Conservation (phyloP, 2,888 invertebrate genomes). For the Nymphalis polychloros region DNA sequence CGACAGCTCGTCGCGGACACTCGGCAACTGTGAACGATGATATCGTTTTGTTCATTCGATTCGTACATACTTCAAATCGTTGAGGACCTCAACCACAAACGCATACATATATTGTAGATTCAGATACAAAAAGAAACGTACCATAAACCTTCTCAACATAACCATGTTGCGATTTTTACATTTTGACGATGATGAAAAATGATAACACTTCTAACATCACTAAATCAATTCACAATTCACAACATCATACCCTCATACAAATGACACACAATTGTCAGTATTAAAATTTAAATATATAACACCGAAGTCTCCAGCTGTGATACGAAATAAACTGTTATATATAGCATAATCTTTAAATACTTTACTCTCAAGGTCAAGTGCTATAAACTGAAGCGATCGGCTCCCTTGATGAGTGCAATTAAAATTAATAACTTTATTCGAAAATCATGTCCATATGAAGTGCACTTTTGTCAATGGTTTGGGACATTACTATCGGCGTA, state of each 20-base stretch:
- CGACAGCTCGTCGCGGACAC: constrained; percentile 67
- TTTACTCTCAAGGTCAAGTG: constrained; percentile 23
- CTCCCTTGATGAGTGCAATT: constrained; percentile 2
- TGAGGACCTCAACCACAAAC: too few species aligned
- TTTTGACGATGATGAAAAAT: constrained; percentile 41
- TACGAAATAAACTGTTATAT: neutral
- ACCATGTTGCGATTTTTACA: constrained; percentile 66
- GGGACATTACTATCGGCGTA: too few species aligned
- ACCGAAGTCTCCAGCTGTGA: neutral
- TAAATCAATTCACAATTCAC: constrained; percentile 4
- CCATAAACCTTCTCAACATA: constrained; percentile 68
- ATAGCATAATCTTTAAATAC: neutral
- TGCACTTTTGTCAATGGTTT: too few species aligned
- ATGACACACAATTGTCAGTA: neutral
- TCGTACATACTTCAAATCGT: too few species aligned
- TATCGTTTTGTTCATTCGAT: neutral
- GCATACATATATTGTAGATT: too few species aligned
- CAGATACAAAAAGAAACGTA: constrained; percentile 46
- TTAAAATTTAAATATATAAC: neutral
- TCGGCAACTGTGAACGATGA: constrained; percentile 58
- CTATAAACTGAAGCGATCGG: constrained; percentile 46
- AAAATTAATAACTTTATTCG: neutral
- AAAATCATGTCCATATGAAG: too few species aligned
- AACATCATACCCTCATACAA: neutral
- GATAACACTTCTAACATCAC: constrained; percentile 16